Conservation (phyloP, 2,113 vertebrate species). For the Oxyruncus cristatus region DNA sequence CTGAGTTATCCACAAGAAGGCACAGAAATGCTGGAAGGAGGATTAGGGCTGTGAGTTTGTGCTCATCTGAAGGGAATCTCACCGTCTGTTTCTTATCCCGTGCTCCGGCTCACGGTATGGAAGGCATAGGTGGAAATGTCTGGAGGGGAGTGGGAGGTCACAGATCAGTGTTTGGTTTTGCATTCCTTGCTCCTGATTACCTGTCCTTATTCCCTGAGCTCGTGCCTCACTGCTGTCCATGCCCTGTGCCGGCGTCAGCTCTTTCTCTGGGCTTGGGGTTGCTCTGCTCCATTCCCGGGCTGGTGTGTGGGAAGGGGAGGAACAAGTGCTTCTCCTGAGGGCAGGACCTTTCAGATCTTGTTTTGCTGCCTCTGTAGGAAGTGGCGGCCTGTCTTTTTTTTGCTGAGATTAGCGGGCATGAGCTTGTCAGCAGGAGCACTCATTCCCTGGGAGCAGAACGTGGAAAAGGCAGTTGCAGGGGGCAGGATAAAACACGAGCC, state of each 20-base stretch:
- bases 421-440: not conserved
- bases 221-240: rapidly evolving
- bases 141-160: not conserved
- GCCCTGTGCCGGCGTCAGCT: not conserved
- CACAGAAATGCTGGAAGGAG: not conserved
- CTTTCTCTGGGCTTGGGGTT: not conserved
- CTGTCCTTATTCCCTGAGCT: not conserved
- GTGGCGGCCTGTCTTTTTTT: conserved; percentile 35
- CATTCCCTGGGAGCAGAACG: not conserved
- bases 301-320: not conserved
- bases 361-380: not conserved
- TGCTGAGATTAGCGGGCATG: not conserved
- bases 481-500: not conserved
- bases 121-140: not conserved
- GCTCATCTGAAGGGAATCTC: not conserved
- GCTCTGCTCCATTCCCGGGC: not conserved
- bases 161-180: not conserved
- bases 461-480: not conserved
- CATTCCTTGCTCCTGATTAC: not conserved
- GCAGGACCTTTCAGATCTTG: conserved; percentile 43
- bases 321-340: not conserved
- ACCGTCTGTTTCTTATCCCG: not conserved
- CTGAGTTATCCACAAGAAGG: not conserved
- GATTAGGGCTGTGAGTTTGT: not conserved
- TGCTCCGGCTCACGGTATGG: rapidly evolving